Evolutionary conservation across 2,888 invertebrate genomes (phyloP).

Genomic region (Ichneumoninae sp.): DNA sequence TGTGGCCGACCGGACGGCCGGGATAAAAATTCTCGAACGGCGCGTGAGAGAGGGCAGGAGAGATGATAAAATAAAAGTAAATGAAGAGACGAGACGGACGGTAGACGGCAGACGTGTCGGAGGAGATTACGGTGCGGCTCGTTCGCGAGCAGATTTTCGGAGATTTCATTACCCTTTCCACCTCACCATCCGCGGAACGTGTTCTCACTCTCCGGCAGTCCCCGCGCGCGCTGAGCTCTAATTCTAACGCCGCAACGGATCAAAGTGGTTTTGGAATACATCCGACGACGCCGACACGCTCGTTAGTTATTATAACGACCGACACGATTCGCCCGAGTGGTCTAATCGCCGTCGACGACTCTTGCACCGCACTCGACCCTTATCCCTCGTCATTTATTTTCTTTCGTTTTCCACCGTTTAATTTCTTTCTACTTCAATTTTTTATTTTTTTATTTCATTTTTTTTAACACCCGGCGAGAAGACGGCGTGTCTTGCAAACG

Average conservation of each 20-base stretch:
- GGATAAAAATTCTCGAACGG: conserved; percentile 37
- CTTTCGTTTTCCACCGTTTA: background rate
- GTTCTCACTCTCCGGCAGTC: conserved; percentile 4
- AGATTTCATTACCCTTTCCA: conserved; percentile 64
- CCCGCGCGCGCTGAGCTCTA: conserved; percentile 63
- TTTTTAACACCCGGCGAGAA: background rate
- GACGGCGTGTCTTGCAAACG: too few species aligned
- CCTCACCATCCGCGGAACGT: conserved; percentile 23
- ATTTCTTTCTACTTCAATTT: background rate
- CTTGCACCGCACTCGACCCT: conserved; percentile 31
- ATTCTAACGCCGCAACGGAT: conserved; percentile 73
- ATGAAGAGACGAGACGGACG: conserved; percentile 24
- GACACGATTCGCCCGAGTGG: conserved; percentile 58
- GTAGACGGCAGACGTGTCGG: conserved; percentile 63
- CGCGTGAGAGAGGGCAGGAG: background rate
- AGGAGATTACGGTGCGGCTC: conserved; percentile 68
- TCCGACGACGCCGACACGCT: conserved; percentile 70
- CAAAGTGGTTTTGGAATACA: conserved; percentile 66
- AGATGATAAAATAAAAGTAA: conserved; percentile 12
- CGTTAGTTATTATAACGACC: conserved; percentile 71
- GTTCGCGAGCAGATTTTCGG: conserved; percentile 62
- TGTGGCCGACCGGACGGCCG: background rate
- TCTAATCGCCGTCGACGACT: conserved; percentile 45
- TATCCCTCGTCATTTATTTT: background rate
- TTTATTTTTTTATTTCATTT: background rate